Base-by-base conservation (phyloP, 2,888 invertebrate species). In the Heterodera filipjevi region DNA sequence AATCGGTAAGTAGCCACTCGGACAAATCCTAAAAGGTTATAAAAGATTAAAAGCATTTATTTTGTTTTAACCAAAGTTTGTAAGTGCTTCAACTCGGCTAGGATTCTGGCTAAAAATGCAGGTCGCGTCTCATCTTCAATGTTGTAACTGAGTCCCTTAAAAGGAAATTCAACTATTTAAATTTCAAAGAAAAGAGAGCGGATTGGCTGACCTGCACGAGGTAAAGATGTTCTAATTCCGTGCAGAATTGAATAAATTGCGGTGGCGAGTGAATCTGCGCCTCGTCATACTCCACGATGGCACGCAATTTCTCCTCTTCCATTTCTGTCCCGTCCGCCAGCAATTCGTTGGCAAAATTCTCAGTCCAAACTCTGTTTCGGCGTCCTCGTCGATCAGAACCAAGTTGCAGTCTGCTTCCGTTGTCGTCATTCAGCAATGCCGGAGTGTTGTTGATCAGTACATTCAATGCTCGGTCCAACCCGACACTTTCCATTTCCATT, bases 1-100 rank as follows among this genome's bases (percentile, higher is more conserved):
- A 71, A 64, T 71, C 49, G 30, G 53, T 44, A 92, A 33, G 93
- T 90, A 79, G 81, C 88, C 88, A 88, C 66, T 85, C 83, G 76
- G 82, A 88, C 77, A 83, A 86, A 81, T 84, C 88, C 49, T 68
- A 22, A 68, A 68, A 35, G 12, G 8, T 19, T 66, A 27, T 8
- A 68, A 22, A 33, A 35, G 22, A 19, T 32, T 12, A 10, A 35
- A 22, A 5, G 16, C 3, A 12, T 33, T 22, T 16, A 33, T 3
- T 68, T 32, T 32, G 22, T 33, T 32, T 68, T 27, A 27, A 68
- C 68, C 30, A 75, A 39, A 33, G 75, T 75, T 16, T 30, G 46
- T 32, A 75, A 27, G n/a, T 75, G 46, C 16, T 46, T 32, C 19
- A 75, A 16, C n/a, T 75, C 75, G 2, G 76, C 77, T 19, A 79